Conservation (phyloP, 2,888 invertebrate genomes). For the Drosophila siamana region DNA sequence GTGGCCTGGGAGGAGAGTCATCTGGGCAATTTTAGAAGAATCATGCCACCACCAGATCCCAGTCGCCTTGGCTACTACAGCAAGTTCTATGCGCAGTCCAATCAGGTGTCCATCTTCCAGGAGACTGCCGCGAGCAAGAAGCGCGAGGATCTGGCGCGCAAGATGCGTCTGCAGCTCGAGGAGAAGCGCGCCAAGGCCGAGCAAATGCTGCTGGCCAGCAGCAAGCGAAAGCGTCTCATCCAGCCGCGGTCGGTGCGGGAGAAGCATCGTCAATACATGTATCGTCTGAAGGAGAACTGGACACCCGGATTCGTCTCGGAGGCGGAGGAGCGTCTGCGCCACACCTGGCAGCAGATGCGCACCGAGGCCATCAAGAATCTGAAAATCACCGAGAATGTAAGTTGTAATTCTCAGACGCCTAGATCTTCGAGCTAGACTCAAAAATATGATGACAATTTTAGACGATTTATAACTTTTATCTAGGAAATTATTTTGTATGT, state of each 20-base stretch:
- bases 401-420: no score
- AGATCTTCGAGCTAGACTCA: no score
- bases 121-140: slow-evolving; percentile 92
- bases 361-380: slow-evolving; percentile 71
- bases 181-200: slow-evolving; percentile 80
- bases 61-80: slow-evolving; percentile 87
- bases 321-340: slow-evolving; percentile 89
- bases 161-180: slow-evolving; percentile 88
- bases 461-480: no score
- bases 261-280: slow-evolving; percentile 61
- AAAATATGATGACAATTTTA: no score
- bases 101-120: slow-evolving; percentile 88
- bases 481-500: no score
- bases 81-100: slow-evolving; percentile 90
- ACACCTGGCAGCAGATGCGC: slow-evolving; percentile 77
- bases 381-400: slow-evolving; percentile 79
- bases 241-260: slow-evolving; percentile 86
- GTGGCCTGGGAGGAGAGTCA: slow-evolving; percentile 91
- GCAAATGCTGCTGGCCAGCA: slow-evolving; percentile 60
- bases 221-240: slow-evolving; percentile 53
- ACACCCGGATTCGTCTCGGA: slow-evolving; percentile 82
- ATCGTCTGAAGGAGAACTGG: slow-evolving; percentile 77
- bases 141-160: slow-evolving; percentile 90
- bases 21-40: slow-evolving; percentile 89
- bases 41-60: slow-evolving; percentile 88